Evolutionary conservation across 2,113 vertebrate species (phyloP), one percentile per base, ranked within the genome.

Genomic region (Mus pahari): DNA sequence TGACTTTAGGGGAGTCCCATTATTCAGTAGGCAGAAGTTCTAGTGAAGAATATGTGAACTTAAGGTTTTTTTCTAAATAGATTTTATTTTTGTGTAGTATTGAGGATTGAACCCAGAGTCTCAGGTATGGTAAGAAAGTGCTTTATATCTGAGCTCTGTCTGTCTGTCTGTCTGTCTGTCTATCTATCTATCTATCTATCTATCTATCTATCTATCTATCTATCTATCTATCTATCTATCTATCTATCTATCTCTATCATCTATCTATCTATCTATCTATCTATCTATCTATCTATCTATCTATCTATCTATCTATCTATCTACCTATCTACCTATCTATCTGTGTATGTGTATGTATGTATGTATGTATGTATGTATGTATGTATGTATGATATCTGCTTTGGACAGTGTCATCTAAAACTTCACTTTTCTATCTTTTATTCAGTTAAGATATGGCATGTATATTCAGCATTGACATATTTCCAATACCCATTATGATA

Each of bases 361-460:
- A 8, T 24, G 36, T 53, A 13, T n/a, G 39, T 39, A 39, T 28
- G 9, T 64, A 28, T 64, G 12, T 31, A 33, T 26, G 39, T 60
- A 5, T 64, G 31, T 20, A 31, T 68, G 45, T 48, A 48, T 48
- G 45, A 14, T 6, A 11, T 20, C 58, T 75, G 6, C 17, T 62
- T 89, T 77, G 55, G 28, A 36, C 31, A 62, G 9, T 73, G 70
- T 93, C 48, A 36, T 92, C 36, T 14, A 86, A 89, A 95, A 87
- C 9, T 78, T 91, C 89, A 58, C 39, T 90, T 94, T 93, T 64
- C 89, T 86, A 74, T 62, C 10, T 20, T 75, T 95, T 70, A 77
- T 91, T 95, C 24, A 39, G 36, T 62, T 24, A 89, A 64, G 20
- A 58, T 42, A n/a, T 73, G 60, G 7, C 53, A 78, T 91, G 83